Evolutionary conservation across 2,797 vertebrate species (phyloP).

Genomic region (Aquila chrysaetos): DNA sequence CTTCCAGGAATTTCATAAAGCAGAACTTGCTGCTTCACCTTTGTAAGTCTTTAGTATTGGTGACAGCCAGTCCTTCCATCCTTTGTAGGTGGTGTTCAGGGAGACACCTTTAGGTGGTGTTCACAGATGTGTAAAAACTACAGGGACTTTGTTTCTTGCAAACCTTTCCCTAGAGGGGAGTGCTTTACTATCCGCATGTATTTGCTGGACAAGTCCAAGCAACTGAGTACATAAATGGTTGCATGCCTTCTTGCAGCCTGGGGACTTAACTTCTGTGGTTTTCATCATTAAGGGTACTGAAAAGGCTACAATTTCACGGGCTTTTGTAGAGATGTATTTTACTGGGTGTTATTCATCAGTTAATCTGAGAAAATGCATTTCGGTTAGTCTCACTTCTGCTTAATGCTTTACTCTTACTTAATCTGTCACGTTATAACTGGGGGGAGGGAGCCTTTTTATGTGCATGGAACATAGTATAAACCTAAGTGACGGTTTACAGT

Average conservation of each 20-base stretch:
- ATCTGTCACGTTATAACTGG: neutral
- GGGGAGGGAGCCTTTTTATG: neutral
- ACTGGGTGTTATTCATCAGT: neutral
- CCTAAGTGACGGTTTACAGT: neutral
- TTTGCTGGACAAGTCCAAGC: neutral
- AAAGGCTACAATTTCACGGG: neutral
- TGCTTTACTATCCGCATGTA: neutral
- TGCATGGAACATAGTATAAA: neutral
- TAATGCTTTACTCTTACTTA: neutral
- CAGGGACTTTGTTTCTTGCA: neutral
- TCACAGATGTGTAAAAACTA: neutral
- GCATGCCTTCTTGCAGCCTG: neutral
- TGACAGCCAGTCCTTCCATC: neutral
- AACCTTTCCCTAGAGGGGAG: neutral
- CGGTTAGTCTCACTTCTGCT: neutral
- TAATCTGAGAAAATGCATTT: neutral
- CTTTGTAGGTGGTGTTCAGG: neutral
- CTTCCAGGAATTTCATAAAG: neutral
- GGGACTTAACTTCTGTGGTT: neutral
- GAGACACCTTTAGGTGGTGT: neutral
- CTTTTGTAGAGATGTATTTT: neutral
- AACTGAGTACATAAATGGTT: neutral
- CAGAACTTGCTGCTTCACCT: neutral
- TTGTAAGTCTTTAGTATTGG: neutral
- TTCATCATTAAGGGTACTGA: neutral